These are phyloP conservation scores for Zosterops borbonicus DNA, from an alignment of 2,113 vertebrate genomes.

Conservation along the genomic window DNA sequence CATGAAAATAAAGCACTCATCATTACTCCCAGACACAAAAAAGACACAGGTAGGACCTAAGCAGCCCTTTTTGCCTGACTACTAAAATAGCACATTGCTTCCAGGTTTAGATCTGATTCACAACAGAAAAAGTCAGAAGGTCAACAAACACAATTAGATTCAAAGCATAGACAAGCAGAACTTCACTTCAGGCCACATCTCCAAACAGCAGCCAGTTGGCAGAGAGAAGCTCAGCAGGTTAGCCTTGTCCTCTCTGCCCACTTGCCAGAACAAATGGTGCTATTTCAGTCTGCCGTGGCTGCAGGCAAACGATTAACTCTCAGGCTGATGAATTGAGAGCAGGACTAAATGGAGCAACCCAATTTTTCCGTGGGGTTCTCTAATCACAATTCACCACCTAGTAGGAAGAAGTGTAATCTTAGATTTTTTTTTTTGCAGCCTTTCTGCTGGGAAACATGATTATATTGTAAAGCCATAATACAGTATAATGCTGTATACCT, in stretches of 20 bases:
- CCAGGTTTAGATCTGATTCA: neutral
- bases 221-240: slow-evolving; percentile 29
- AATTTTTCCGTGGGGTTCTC: neutral
- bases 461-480: neutral
- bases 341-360: slow-evolving; percentile 28
- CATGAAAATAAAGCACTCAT: neutral
- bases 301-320: slow-evolving; percentile 27
- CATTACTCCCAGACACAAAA: neutral
- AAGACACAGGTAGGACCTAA: neutral
- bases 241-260: slow-evolving; percentile 15
- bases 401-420: neutral
- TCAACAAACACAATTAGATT: neutral
- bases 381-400: slow-evolving; percentile 29
- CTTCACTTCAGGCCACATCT: neutral
- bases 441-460: neutral
- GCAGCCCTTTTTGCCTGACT: neutral
- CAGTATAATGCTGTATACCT: neutral
- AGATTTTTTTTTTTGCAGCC: neutral
- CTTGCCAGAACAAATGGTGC: slow-evolving; percentile 34
- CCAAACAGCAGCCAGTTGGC: slow-evolving; percentile 2
- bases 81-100: neutral
- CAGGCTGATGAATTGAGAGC: slow-evolving; percentile 37
- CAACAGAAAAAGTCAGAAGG: neutral
- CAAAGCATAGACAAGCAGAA: slow-evolving; percentile 11
- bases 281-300: neutral